Conservation (phyloP, 2,888 invertebrate genomes). For the Masnerella sp. region DNA sequence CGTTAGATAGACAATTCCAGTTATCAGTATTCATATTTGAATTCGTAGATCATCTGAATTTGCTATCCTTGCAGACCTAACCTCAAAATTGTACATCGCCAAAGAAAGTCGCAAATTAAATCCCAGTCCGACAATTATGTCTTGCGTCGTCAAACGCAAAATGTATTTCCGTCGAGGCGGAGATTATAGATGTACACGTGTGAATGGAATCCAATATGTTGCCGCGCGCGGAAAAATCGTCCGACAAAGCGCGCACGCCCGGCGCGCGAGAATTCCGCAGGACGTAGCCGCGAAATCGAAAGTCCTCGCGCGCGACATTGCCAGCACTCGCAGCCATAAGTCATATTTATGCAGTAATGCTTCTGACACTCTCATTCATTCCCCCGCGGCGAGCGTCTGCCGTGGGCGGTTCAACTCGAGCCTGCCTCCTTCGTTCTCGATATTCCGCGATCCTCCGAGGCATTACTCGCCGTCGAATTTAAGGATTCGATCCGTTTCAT, state of each 20-base stretch:
- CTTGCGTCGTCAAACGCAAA: conserved; percentile 20
- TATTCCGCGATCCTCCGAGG: conserved; percentile 38
- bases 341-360: conserved; percentile 72
- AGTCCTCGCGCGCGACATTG: conserved; percentile 60
- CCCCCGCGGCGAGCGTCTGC: conserved; percentile 54
- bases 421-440: conserved; percentile 36
- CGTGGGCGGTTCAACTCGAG: conserved; percentile 54
- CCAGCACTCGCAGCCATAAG: conserved; percentile 67
- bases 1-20: too few relatives aligned
- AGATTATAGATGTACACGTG: conserved; percentile 53
- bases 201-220: conserved; percentile 58
- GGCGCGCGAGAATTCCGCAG: conserved; percentile 58
- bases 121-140: conserved; percentile 19
- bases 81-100: too few relatives aligned
- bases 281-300: conserved; percentile 58
- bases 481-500: conserved; percentile 32
- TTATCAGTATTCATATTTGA: too few relatives aligned
- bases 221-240: conserved; percentile 49
- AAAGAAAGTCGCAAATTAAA: conserved; percentile 12
- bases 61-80: too few relatives aligned
- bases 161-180: conserved; percentile 39
- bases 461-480: conserved; percentile 43
- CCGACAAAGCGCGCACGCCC: conserved; percentile 54
- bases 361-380: conserved; percentile 71
- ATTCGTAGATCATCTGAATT: too few relatives aligned